Conservation (phyloP, 2,797 vertebrate species). For the Chelon auratus region DNA sequence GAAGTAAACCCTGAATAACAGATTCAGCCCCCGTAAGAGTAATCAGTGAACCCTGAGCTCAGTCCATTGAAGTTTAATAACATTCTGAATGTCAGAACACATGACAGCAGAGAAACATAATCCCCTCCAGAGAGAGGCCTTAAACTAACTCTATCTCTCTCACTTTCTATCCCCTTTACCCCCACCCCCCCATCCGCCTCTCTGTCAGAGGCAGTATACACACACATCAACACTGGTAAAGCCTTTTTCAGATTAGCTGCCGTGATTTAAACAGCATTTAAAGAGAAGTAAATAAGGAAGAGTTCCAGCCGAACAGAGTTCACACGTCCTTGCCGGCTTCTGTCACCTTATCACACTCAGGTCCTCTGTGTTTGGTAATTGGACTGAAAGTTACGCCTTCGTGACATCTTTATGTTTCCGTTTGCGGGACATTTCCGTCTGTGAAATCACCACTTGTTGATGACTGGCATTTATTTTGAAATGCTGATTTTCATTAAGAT, state of each 20-base stretch:
- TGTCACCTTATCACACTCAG: constrained; percentile 60
- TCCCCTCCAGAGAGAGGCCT: constrained; percentile 71
- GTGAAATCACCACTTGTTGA: constrained; percentile 23
- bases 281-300: constrained; percentile 71
- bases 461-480: constrained; percentile 21
- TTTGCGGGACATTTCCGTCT: constrained; percentile 2
- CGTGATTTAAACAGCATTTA: constrained; percentile 75
- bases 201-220: constrained; percentile 41
- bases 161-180: constrained; percentile 16
- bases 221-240: constrained; percentile 59
- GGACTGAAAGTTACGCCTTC: constrained; percentile 46
- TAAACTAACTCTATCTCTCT: constrained; percentile 51
- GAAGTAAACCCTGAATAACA: constrained; percentile 77
- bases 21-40: constrained; percentile 73
- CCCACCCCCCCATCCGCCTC: constrained; percentile 6
- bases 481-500: constrained; percentile 27
- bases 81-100: constrained; percentile 82
- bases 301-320: constrained; percentile 67
- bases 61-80: constrained; percentile 82
- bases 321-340: constrained; percentile 46
- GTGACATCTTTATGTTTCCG: constrained; percentile 17
- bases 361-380: constrained; percentile 51
- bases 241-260: constrained; percentile 71
- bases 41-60: constrained; percentile 82
- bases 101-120: constrained; percentile 81